Evolutionary conservation across 2,888 invertebrate genomes (phyloP).

Genomic region (Dolichomitus sp.): DNA sequence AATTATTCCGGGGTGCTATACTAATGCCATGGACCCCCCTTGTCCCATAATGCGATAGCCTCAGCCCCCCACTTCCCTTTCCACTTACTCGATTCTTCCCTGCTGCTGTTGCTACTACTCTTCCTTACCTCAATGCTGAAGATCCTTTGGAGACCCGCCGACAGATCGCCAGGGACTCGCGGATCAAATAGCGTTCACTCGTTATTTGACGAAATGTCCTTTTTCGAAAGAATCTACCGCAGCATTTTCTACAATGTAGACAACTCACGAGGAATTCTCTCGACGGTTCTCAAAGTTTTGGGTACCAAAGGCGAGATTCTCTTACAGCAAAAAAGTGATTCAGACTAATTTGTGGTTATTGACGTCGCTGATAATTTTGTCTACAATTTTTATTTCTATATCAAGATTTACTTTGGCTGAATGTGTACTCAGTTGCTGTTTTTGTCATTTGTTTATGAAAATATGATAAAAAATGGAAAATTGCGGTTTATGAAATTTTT

Average conservation of each 20-base stretch:
- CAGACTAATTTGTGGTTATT: background rate
- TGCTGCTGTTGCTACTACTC: slow-evolving; percentile 3
- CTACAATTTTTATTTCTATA: too few species aligned
- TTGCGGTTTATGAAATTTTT: too few species aligned
- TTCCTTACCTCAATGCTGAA: slow-evolving; percentile 20
- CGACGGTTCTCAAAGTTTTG: background rate
- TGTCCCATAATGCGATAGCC: slow-evolving; percentile 74
- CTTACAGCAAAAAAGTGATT: background rate
- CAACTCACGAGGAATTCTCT: background rate
- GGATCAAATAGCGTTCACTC: slow-evolving; percentile 48
- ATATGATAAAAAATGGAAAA: background rate
- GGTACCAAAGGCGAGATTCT: background rate
- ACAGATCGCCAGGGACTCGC: background rate
- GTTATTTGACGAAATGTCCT: slow-evolving; percentile 59
- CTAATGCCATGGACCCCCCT: slow-evolving; percentile 80
- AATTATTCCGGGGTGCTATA: slow-evolving; percentile 85
- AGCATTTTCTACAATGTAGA: background rate
- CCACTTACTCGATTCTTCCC: slow-evolving; percentile 17
- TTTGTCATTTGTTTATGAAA: too few species aligned
- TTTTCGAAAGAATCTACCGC: slow-evolving; percentile 15
- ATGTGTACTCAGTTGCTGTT: too few species aligned
- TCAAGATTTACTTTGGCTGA: too few species aligned
- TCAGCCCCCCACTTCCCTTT: slow-evolving; percentile 38
- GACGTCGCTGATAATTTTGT: background rate
- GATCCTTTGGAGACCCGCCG: slow-evolving; percentile 43